Percentiles rank a stretch among this genome's conserved stretches.
phyloP scores from a whole-genome alignment of 2,888 invertebrate species.

The Julus scanicus region DNA sequence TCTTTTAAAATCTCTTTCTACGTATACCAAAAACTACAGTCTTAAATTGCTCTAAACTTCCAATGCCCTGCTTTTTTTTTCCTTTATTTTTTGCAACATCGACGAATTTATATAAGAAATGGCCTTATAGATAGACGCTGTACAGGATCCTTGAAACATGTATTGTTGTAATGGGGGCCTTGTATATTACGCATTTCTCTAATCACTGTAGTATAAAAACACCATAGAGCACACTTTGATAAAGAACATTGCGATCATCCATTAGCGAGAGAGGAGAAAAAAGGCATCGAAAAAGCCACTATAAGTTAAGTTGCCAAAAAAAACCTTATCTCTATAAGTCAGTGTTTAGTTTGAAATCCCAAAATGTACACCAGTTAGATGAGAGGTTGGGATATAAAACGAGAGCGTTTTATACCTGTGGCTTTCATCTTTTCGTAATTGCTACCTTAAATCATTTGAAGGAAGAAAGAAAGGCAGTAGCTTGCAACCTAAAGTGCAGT shows the following conservation, averaged over 20 bases:
- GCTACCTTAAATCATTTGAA: conserved; percentile 39
- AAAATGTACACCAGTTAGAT: conserved; percentile 42
- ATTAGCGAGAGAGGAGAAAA: conserved; percentile 35
- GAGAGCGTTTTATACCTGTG: conserved; percentile 42
- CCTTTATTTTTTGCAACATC: conserved; percentile 37
- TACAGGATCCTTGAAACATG: not conserved
- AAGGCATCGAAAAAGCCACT: conserved; percentile 34
- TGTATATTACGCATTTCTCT: conserved; percentile 30
- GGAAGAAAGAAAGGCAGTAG: not conserved
- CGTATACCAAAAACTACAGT: not conserved
- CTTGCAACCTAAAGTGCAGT: not conserved
- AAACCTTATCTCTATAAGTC: conserved; percentile 38
- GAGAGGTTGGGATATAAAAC: conserved; percentile 29
- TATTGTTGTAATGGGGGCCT: conserved; percentile 13
- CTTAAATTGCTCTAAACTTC: not conserved
- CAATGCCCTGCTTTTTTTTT: not conserved
- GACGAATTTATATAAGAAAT: conserved; percentile 25
- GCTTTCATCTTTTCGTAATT: conserved; percentile 34
- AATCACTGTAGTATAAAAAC: conserved; percentile 36
- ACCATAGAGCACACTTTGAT: conserved; percentile 37
- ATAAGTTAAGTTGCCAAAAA: conserved; percentile 25
- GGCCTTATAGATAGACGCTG: not conserved
- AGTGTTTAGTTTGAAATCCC: conserved; percentile 42
- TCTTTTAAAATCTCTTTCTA: conserved; percentile 37
- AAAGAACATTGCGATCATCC: conserved; percentile 38